phyloP scores from a whole-genome alignment of 1,140 invertebrate species.

The Nephila pilipes region DNA sequence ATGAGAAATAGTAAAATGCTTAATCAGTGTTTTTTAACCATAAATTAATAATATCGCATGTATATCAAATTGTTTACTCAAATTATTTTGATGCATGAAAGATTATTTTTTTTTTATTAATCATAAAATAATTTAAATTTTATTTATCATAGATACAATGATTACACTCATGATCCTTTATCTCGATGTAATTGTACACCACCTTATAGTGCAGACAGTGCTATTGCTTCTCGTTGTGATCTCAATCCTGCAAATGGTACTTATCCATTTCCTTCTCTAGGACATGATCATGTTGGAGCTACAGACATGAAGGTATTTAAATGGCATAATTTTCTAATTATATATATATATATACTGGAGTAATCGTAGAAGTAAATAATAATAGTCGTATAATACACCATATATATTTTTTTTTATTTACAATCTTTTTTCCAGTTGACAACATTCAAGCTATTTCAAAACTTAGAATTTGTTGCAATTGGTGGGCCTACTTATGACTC shows the following conservation, averaged over 20 bases:
- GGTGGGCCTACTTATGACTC: conserved; percentile 85
- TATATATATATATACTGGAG: too few relatives aligned
- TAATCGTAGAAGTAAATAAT: too few relatives aligned
- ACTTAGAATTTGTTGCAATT: conserved; percentile 84
- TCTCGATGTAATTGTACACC: conserved; percentile 87
- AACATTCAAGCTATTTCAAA: conserved; percentile 80
- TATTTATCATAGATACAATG: conserved; percentile 84
- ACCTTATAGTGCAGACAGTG: conserved; percentile 88
- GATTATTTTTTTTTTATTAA: too few relatives aligned
- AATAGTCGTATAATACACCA: too few relatives aligned
- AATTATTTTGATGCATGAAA: too few relatives aligned
- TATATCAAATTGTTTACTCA: too few relatives aligned
- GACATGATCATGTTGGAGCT: conserved; percentile 86
- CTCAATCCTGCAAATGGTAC: conserved; percentile 86
- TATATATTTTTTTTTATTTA: too few relatives aligned
- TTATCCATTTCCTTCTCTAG: conserved; percentile 85
- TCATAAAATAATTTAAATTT: too few relatives aligned
- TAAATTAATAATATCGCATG: too few relatives aligned
- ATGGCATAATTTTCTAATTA: too few relatives aligned
- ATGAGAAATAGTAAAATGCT: too few relatives aligned
- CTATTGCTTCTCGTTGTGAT: conserved; percentile 87
- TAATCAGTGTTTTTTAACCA: too few relatives aligned
- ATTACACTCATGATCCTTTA: conserved; percentile 87
- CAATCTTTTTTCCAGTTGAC: conserved; percentile 81
- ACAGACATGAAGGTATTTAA: conserved; percentile 85